Base-by-base conservation (phyloP, 1,140 invertebrate genomes). In the Wiebesia pumilae region DNA sequence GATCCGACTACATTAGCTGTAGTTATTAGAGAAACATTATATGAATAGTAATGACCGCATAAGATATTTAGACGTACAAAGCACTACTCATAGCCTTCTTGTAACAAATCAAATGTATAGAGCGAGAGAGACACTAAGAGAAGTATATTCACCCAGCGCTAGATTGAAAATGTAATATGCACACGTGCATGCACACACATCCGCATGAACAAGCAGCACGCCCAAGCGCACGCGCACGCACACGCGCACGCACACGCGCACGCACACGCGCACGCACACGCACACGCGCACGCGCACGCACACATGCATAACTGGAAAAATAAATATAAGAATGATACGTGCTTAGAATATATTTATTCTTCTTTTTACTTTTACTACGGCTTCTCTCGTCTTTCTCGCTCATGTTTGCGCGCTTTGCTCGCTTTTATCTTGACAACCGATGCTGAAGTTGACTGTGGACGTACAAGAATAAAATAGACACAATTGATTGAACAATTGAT, bases 381-480 rank as follows among this genome's bases (percentile, higher is more conserved):
- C 30, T 43, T 73, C 38, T 51, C 67, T 54, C 33, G 21, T 54
- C 81, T 73, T 51, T 83, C 67, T 83, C 67, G 71, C 51, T 83
- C 40, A 69, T 35, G 65, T 7, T 30, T 47, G 51, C 67, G 78
- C 27, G 58, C 77, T 85, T 81, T 27, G 78, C 54, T 16, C 67
- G 67, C 79, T 81, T 81, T 73, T 10, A 79, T 73, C 27, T 83
- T 58, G 69, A 77, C 71, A 16, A 83, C 40, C 33, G 21, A 62
- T 14, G 33, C 58, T 78, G 38, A 47, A 33, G 43, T 78, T 84
- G 73, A 84, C 83, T 84, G 58, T 87, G 83, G 84, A 88, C 62
- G 51, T 79, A 78, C 30, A 67, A 77, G 2, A 38, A 77, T 6
- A 33, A 81, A 87, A 65, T 78, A 24, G 38, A 40, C 38, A 43